Percentiles rank a stretch among this genome's conserved stretches.
These are phyloP conservation scores for Lobophora halterata DNA, from an alignment of 2,888 invertebrate species.

Conservation along the genomic window DNA sequence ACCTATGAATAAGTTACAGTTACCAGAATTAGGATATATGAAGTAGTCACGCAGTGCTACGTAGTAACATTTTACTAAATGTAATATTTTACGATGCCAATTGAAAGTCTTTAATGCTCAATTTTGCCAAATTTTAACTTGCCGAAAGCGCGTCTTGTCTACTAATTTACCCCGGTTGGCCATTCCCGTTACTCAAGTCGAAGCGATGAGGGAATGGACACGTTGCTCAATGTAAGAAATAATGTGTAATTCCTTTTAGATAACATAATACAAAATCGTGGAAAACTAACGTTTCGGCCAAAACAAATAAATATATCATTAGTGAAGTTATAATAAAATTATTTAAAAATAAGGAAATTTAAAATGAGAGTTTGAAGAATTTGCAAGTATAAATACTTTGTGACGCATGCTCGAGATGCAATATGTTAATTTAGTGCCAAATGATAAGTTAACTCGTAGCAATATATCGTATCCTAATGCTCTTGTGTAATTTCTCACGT, in stretches of 20 bases:
- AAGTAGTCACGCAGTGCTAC: constrained; percentile 65
- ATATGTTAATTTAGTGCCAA: constrained; percentile 81
- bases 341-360: constrained; percentile 62
- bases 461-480: constrained; percentile 77
- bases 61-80: constrained; percentile 59
- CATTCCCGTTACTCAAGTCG: constrained; percentile 46
- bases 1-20: constrained; percentile 71
- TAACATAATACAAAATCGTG: constrained; percentile 43
- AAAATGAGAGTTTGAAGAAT: constrained; percentile 62
- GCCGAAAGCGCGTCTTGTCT: constrained; percentile 72
- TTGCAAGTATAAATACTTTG: constrained; percentile 67
- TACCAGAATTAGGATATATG: constrained; percentile 73
- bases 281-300: constrained; percentile 59
- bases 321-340: constrained; percentile 53
- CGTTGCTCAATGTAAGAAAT: constrained; percentile 70
- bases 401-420: constrained; percentile 77
- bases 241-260: constrained; percentile 54
- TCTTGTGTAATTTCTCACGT: constrained; percentile 78
- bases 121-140: constrained; percentile 80
- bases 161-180: constrained; percentile 55
- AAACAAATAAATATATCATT: constrained; percentile 60
- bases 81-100: constrained; percentile 70
- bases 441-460: constrained; percentile 81
- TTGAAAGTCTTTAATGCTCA: constrained; percentile 76
- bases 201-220: constrained; percentile 47